Evolutionary conservation across 2,113 vertebrate species (phyloP).

Genomic region (Hystrix cristata): DNA sequence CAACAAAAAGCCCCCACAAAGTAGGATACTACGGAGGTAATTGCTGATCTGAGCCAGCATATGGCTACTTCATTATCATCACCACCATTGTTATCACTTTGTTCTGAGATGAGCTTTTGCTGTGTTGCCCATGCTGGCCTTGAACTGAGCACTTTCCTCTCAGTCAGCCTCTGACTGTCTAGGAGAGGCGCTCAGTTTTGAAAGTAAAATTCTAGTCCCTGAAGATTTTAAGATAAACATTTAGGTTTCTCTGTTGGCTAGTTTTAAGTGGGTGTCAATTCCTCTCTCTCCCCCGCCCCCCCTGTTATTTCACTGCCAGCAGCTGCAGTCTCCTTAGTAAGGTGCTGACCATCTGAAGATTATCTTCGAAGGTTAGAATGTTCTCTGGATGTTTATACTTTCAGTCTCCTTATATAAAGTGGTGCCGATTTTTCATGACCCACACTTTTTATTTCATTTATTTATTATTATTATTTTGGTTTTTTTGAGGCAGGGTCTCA

Average conservation of each 20-base stretch:
- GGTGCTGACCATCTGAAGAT: background rate
- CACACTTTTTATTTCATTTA: background rate
- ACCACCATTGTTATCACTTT: background rate
- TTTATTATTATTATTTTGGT: too few relatives aligned
- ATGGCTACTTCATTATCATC: too few relatives aligned
- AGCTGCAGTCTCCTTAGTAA: background rate
- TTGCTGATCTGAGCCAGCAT: background rate
- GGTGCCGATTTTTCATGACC: conserved; percentile 24
- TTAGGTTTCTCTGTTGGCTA: conserved; percentile 26
- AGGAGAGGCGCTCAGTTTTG: conserved; percentile 19
- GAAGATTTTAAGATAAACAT: conserved; percentile 55
- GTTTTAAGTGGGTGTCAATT: background rate
- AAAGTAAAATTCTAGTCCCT: conserved; percentile 43
- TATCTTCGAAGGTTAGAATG: background rate
- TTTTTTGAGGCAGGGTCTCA: too few relatives aligned
- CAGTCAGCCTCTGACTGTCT: background rate
- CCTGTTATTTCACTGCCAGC: background rate
- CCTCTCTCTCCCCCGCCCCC: conserved; percentile 22
- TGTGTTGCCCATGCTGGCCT: background rate
- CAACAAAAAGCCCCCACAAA: background rate
- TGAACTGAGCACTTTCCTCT: background rate
- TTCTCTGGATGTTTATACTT: conserved; percentile 49
- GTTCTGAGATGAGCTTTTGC: background rate
- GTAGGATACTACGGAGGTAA: background rate
- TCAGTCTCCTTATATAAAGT: background rate